These are phyloP conservation scores for Automeris io DNA, from an alignment of 2,888 invertebrate species.

Conservation along the genomic window DNA sequence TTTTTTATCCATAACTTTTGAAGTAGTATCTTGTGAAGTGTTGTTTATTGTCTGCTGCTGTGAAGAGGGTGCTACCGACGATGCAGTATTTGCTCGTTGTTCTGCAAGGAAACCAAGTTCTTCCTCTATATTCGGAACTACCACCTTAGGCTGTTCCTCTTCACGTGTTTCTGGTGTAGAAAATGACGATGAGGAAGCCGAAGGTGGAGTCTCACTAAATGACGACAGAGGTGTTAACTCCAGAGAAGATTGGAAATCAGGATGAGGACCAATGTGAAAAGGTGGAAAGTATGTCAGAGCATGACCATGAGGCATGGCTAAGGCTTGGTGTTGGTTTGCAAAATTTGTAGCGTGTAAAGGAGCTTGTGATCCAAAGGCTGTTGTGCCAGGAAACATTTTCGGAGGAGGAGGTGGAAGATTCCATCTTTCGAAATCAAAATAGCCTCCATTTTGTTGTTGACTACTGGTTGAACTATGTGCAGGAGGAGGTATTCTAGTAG, in stretches of 20 bases:
- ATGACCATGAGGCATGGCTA: conserved; percentile 83
- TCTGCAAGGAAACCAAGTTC: conserved; percentile 88
- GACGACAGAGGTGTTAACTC: conserved; percentile 79
- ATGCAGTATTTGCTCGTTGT: conserved; percentile 71
- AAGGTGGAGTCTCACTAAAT: conserved; percentile 77
- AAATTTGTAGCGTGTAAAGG: conserved; percentile 74
- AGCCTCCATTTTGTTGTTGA: conserved; percentile 81
- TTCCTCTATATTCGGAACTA: conserved; percentile 92
- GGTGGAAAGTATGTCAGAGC: conserved; percentile 87
- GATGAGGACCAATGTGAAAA: conserved; percentile 83
- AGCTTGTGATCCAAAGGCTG: conserved; percentile 78
- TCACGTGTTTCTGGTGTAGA: conserved; percentile 77
- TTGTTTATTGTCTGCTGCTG: conserved; percentile 67
- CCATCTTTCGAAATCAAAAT: conserved; percentile 90
- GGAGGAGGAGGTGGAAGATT: conserved; percentile 82
- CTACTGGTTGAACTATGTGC: conserved; percentile 80
- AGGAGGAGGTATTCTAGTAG: conserved; percentile 82
- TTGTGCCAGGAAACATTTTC: conserved; percentile 81
- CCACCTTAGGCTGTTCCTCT: conserved; percentile 87
- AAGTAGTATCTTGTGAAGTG: conserved; percentile 66
- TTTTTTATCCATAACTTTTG: conserved; percentile 79
- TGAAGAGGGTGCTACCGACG: conserved; percentile 72
- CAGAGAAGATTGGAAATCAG: conserved; percentile 80
- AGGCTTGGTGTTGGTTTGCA: conserved; percentile 79
- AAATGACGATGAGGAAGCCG: conserved; percentile 75